phyloP scores from a whole-genome alignment of 2,888 invertebrate species.

The Agriopis aurantiaria region DNA sequence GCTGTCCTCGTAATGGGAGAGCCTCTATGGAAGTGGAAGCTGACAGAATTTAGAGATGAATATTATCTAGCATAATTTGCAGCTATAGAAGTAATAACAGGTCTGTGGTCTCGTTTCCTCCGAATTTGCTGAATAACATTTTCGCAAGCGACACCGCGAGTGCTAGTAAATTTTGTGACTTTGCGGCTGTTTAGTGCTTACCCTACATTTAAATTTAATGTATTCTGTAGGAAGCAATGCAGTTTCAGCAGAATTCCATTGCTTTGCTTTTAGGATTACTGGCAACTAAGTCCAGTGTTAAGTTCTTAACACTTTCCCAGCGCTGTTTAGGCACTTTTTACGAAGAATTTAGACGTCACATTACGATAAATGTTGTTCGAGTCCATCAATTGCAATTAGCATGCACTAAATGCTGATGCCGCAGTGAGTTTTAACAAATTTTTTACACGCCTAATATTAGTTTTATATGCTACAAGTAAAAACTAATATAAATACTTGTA shows the following conservation, averaged over 20 bases:
- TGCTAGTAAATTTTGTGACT: conserved; percentile 31
- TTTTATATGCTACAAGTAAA: no score
- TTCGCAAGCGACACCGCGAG: conserved; percentile 24
- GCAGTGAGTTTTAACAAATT: no score
- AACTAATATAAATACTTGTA: no score
- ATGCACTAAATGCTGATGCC: neutral
- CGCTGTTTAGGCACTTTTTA: neutral
- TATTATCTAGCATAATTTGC: conserved; percentile 33
- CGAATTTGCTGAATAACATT: conserved; percentile 34
- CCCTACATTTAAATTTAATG: conserved; percentile 30
- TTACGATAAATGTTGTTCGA: neutral
- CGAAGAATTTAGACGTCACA: neutral
- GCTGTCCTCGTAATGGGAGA: conserved; percentile 40
- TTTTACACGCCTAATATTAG: no score
- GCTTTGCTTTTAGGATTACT: conserved; percentile 6
- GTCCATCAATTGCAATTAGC: neutral
- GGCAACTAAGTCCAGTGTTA: neutral
- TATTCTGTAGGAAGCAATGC: conserved; percentile 17
- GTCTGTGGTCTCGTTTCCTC: conserved; percentile 26
- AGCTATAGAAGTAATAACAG: conserved; percentile 33
- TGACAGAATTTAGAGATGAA: conserved; percentile 23
- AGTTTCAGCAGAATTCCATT: conserved; percentile 19
- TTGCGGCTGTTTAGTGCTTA: conserved; percentile 27
- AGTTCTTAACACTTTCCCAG: neutral
- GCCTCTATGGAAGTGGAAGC: conserved; percentile 19